phyloP scores from a whole-genome alignment of 2,797 vertebrate genomes.

The Hozukius guyotensis region DNA sequence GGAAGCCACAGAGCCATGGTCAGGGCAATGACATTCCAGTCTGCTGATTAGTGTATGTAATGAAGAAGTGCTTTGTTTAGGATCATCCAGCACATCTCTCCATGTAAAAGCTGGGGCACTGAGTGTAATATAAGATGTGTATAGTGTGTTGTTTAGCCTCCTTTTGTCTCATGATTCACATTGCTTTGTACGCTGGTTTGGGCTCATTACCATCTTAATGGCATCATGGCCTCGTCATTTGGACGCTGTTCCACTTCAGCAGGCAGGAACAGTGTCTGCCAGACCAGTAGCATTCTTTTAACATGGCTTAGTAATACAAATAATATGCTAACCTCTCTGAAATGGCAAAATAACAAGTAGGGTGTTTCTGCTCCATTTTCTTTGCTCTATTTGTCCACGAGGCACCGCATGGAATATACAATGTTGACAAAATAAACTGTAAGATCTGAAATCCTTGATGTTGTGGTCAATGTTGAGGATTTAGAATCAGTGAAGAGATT shows the following conservation, averaged over 20 bases:
- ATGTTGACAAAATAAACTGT: slow-evolving; percentile 6
- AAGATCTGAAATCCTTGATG: background rate
- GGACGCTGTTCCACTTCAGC: slow-evolving; percentile 73
- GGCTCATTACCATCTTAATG: slow-evolving; percentile 81
- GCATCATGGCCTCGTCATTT: slow-evolving; percentile 61
- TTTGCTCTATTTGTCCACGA: slow-evolving; percentile 5
- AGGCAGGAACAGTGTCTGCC: slow-evolving; percentile 65
- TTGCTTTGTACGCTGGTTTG: slow-evolving; percentile 65
- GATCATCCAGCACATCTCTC: slow-evolving; percentile 21
- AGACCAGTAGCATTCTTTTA: slow-evolving; percentile 51
- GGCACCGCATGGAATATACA: background rate
- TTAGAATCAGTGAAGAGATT: background rate
- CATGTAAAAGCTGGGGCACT: slow-evolving; percentile 34
- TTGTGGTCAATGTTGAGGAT: background rate
- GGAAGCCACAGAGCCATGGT: slow-evolving; percentile 26
- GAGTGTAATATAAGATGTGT: slow-evolving; percentile 35
- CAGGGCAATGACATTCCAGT: slow-evolving; percentile 51
- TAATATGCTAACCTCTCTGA: slow-evolving; percentile 38
- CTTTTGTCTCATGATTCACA: slow-evolving; percentile 56
- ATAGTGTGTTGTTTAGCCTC: slow-evolving; percentile 48
- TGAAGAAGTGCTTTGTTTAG: slow-evolving; percentile 58
- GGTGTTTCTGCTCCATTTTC: slow-evolving; percentile 49
- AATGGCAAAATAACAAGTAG: slow-evolving; percentile 46
- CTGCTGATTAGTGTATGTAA: slow-evolving; percentile 57
- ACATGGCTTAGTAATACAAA: slow-evolving; percentile 33